Base-by-base conservation (phyloP, 2,888 invertebrate genomes). In the Drosophila rellima region DNA sequence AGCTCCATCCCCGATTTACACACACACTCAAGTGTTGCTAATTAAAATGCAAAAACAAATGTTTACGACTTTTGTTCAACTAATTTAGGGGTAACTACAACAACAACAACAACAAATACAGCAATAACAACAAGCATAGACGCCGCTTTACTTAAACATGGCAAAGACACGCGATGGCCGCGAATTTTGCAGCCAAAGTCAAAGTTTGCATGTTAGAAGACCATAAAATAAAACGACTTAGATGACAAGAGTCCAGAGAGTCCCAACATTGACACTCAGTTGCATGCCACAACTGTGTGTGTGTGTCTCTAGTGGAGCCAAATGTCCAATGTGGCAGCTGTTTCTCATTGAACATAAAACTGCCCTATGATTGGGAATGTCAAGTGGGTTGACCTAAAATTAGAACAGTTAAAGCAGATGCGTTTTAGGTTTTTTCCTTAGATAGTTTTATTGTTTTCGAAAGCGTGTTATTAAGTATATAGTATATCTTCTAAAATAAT, bases 91-190 rank as follows among this genome's bases (percentile, higher is more conserved):
- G 86, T 77, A 60, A 74, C 79, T 70, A 48, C 61, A 56, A 39
- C 62, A 55, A 57, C 61, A 66, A 68, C 51, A 62, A 61, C 26
- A 59, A 47, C 20, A 68, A 33, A 31, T 48, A 31, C 40, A 48
- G 31, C 55, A 52, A 54, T 31, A 54, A 66, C 55, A 59, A 52
- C 35, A 65, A 56, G 40, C 37, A 31, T 45, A 50, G 47, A 17
- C 54, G 64, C 39, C 59, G 57, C 45, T 52, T 60, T 47, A 63
- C n/a, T 35, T 67, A 82, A 85, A 80, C 81, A 69, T 77, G 61
- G 69, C 68, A 23, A 15, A 69, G 63, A 56, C 82, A 83, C 87
- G 87, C 84, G 87, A 83, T 83, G 84, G 70, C 81, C 78, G 81
- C 84, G 81, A 86, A 83, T 73, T 72, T 63, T 42, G 51, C 42